Evolutionary conservation across 2,888 invertebrate species (phyloP), one percentile per base, ranked within the genome.

Genomic region (Dynastes hyllus): DNA sequence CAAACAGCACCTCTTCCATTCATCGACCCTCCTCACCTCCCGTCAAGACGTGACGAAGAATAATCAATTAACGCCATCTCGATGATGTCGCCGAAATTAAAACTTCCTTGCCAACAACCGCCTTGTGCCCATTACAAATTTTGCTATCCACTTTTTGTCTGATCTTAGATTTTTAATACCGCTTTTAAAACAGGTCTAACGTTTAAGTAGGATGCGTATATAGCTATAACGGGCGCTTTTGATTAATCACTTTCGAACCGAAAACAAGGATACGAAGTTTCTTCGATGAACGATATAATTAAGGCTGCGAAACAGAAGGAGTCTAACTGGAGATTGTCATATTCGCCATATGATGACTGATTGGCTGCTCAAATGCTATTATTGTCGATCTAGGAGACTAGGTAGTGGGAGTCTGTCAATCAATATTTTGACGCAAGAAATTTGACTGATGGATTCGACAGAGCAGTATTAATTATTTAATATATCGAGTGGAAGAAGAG

Each of bases 1-100:
- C 29, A 63, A 63, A 13, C 63, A 63, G 1, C 32, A 63, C 27
- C 63, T 63, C 32, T 27, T 32, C 22, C 63, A 63, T 63, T 63
- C 63, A 13, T 13, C 63, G 29, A 32, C 11, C 32, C 32, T 5
- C 32, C 32, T 37, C 32, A 37, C 6, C 32, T 37, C 32, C 63
- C 37, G 66, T 16, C 16, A 37, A 50, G 22, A 45, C 66, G 66
- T 67, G 66, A 67, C 45, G 66, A 67, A 67, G 66, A 45, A 67
- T 67, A 67, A 67, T 67, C 66, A 67, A 67, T 67, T 67, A 67
- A 67, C 66, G 66, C 66, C 66, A 67, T 45, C 66, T 22, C 53
- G 53, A 53, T 53, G 66, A 66, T 66, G 37, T 66, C 40, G 13
- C 40, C 45, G 45, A 67, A 37, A 67, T 40, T 67, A 67, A 67